Evolutionary conservation across 2,113 vertebrate species (phyloP).

Genomic region (Pterocles orientalis): DNA sequence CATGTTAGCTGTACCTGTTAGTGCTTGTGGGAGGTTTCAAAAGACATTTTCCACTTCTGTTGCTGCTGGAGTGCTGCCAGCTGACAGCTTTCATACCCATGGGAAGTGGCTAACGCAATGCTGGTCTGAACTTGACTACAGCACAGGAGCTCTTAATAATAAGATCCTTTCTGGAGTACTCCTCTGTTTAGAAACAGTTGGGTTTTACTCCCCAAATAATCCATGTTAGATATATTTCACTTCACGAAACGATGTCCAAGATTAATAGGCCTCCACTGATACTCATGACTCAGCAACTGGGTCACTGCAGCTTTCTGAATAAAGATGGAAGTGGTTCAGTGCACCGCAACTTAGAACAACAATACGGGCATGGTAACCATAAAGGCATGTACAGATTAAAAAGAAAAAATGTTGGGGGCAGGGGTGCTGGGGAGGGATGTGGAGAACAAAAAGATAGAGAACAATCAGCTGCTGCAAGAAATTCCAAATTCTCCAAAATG

Average conservation of each 20-base stretch:
- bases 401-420: rapidly evolving
- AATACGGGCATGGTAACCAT: neutral
- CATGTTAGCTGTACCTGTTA: neutral
- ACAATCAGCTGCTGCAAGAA: neutral
- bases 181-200: neutral
- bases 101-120: constrained; percentile 23
- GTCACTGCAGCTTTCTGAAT: neutral
- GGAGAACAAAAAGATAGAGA: neutral
- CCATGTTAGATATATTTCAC: neutral
- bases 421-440: too few relatives aligned
- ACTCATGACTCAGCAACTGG: neutral
- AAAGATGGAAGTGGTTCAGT: neutral
- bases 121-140: constrained; percentile 39
- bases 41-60: constrained; percentile 3
- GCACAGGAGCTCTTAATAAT: neutral
- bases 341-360: neutral
- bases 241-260: neutral
- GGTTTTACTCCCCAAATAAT: neutral
- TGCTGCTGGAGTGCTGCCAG: neutral
- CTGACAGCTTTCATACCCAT: neutral
- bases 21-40: constrained; percentile 17
- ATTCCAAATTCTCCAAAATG: neutral
- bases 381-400: neutral
- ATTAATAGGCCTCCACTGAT: neutral
- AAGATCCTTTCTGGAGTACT: neutral